Evolutionary conservation across 2,888 invertebrate species (phyloP).

Genomic region (Dendrolimus houi): DNA sequence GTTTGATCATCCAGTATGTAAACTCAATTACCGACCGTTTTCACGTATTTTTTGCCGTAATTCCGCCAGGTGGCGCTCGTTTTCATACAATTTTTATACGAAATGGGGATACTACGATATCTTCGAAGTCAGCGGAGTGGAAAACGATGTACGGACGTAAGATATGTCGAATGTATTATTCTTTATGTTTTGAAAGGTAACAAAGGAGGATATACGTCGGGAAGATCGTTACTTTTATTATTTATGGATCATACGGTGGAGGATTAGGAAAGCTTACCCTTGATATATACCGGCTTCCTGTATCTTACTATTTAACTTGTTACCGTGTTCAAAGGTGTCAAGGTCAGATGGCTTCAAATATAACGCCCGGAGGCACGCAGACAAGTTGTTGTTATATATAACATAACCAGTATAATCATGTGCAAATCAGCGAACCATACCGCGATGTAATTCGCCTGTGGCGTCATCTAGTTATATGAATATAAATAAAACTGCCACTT

Average conservation of each 20-base stretch:
- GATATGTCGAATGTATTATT: neutral
- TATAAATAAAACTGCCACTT: too few species aligned
- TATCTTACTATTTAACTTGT: too few species aligned
- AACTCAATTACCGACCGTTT: conserved; percentile 17
- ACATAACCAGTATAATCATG: too few species aligned
- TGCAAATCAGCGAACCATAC: too few species aligned
- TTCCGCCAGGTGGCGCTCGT: neutral
- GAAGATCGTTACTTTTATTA: neutral
- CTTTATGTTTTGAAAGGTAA: neutral
- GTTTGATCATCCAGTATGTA: conserved; percentile 18
- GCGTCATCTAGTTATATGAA: too few species aligned
- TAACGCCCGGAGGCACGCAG: too few species aligned
- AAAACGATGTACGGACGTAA: neutral
- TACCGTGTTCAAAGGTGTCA: too few species aligned
- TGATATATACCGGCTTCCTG: neutral
- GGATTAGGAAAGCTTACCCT: neutral
- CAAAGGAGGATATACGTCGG: neutral
- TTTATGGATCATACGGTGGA: neutral
- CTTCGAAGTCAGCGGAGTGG: neutral
- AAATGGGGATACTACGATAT: neutral
- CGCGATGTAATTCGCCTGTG: too few species aligned
- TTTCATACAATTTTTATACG: neutral
- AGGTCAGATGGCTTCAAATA: too few species aligned
- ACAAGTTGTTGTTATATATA: too few species aligned
- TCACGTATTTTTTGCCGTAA: conserved; percentile 6